Evolutionary conservation across 2,888 invertebrate genomes (phyloP).

Genomic region (Anoncus sp.): DNA sequence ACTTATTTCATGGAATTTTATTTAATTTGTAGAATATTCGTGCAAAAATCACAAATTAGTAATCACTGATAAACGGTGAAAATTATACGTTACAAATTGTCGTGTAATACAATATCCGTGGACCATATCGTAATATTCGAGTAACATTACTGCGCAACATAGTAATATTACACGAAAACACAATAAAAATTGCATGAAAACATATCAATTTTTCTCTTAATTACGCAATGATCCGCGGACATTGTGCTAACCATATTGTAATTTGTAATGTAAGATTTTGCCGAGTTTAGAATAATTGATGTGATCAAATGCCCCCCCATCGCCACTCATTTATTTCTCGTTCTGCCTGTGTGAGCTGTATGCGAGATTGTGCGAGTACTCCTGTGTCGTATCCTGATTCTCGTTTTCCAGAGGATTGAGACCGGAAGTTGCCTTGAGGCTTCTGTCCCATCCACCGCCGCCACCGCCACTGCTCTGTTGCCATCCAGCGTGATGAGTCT

Average conservation of each 20-base stretch:
- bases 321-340: constrained; percentile 80
- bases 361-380: constrained; percentile 87
- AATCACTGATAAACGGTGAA: no score
- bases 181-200: no score
- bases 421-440: constrained; percentile 79
- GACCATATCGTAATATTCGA: no score
- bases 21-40: neutral
- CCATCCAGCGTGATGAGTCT: constrained; percentile 80
- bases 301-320: neutral
- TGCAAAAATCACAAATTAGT: constrained; percentile 2
- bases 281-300: constrained; percentile 19
- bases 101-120: no score
- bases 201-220: no score
- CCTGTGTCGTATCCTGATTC: constrained; percentile 66
- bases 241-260: no score
- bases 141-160: no score
- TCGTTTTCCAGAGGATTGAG: constrained; percentile 74
- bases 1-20: neutral
- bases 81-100: no score
- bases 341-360: constrained; percentile 85
- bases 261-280: no score
- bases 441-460: constrained; percentile 88
- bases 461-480: constrained; percentile 81
- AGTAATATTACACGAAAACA: no score
- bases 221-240: no score